Base-by-base conservation (phyloP, 2,888 invertebrate species). In the Periphyllus acericola region DNA sequence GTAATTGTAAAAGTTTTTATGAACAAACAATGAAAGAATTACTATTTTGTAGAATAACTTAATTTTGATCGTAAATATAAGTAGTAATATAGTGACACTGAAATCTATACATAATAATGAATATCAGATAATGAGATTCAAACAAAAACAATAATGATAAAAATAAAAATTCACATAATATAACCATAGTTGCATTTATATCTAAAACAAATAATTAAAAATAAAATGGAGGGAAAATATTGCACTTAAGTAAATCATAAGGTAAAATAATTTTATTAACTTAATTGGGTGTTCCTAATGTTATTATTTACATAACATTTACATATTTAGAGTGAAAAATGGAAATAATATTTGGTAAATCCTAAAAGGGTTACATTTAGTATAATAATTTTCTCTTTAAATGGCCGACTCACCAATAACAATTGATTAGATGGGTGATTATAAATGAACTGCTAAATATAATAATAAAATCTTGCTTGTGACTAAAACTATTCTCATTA, bases 201-300 rank as follows among this genome's bases (percentile, higher is more conserved):
- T 46, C 68, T 71, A 80, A 74, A 80, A 46, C 52, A 66, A 78
- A 78, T 78, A 71, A 0, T 68, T 17, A 68, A 78, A 11, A 72
- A 52, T 83, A 83, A 81, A 84, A 80, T 87, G 87, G 87, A 87
- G 74, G 80, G 87, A 87, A 87, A 74, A 87, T 87, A 87, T 87
- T 87, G 87, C 87, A 87, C 87, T 81, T 74, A 81, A 74, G 87
- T 74, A 87, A 80, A 84, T 84, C 32, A 76, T 68, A 76, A 76
- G 21, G 40, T 60, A 83, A 40, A 55, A 60, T 34, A 60, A 75
- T 74, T 75, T 0, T 75, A 60, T 76, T 75, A 66, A 83, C 6
- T 75, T 60, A 40, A 40, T 46, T 40, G 21, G 40, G 34, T 78
- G 4, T n/a, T 60, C 5, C 11, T 82, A 71, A 71, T 81, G 9